phyloP scores from a whole-genome alignment of 1,140 invertebrate species.

The Tyrophagus putrescentiae region DNA sequence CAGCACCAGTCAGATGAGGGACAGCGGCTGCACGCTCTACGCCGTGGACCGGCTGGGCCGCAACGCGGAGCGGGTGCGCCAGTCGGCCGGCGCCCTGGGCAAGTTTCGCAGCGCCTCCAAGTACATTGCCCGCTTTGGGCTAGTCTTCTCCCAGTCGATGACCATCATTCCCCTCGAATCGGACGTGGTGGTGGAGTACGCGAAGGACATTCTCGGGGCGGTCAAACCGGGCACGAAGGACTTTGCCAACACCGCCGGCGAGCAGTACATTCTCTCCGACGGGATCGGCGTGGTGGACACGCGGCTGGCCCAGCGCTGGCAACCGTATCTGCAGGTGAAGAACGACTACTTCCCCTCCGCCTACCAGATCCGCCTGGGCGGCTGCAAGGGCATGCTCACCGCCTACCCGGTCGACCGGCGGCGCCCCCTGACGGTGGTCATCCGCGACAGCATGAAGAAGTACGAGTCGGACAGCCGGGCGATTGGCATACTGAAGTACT shows the following conservation, averaged over 20 bases:
- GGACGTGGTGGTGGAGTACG: constrained; percentile 33
- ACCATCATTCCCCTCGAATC: constrained; percentile 54
- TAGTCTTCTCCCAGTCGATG: constrained; percentile 45
- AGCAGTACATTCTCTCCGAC: constrained; percentile 28
- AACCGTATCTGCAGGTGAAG: neutral
- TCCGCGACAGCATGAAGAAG: constrained; percentile 28
- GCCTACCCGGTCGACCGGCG: constrained; percentile 23
- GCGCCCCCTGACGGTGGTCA: constrained; percentile 22
- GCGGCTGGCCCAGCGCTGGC: constrained; percentile 25
- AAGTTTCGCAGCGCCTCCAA: constrained; percentile 28
- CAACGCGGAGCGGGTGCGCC: constrained; percentile 23
- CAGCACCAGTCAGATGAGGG: constrained; percentile 29
- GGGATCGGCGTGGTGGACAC: constrained; percentile 28
- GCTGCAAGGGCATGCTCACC: constrained; percentile 29
- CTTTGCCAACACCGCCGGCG: neutral
- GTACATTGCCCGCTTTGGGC: constrained; percentile 31
- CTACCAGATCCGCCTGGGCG: constrained; percentile 28
- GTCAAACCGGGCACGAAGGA: neutral
- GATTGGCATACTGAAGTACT: constrained; percentile 26
- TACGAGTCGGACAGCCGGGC: constrained; percentile 23
- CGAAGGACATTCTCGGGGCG: constrained; percentile 18
- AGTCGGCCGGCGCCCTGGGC: constrained; percentile 15
- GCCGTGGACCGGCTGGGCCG: constrained; percentile 24
- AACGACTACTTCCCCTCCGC: constrained; percentile 23
- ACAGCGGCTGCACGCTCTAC: constrained; percentile 31